Percentiles rank a stretch among this genome's conserved stretches.
These are phyloP conservation scores for Poecile montanus DNA, from an alignment of 2,797 vertebrate genomes.

Conservation along the genomic window DNA sequence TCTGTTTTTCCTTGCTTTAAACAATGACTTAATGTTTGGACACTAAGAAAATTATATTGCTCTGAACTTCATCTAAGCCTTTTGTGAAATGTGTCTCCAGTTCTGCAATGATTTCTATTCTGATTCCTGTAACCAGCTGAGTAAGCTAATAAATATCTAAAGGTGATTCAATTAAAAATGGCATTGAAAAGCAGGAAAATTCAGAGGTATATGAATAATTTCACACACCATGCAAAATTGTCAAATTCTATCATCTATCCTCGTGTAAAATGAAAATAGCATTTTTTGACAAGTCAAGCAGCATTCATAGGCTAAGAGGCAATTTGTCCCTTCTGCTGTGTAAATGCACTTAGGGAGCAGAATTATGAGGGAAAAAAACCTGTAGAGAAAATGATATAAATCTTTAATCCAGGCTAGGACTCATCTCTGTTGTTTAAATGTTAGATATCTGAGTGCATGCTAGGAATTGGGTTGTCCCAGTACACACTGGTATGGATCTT, in stretches of 20 bases:
- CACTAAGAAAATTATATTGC: background rate
- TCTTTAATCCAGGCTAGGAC: background rate
- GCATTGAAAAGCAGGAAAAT: background rate
- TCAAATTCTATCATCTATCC: background rate
- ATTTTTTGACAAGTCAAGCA: background rate
- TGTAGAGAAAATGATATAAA: background rate
- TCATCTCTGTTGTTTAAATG: background rate
- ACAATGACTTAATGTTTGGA: background rate
- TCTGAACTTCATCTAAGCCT: background rate
- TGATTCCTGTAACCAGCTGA: background rate
- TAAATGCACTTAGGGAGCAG: background rate
- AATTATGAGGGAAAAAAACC: background rate
- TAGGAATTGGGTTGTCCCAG: background rate
- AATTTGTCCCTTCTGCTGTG: background rate
- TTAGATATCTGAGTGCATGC: background rate
- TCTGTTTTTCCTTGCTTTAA: background rate
- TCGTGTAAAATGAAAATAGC: background rate
- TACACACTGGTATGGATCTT: background rate
- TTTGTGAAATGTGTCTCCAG: background rate
- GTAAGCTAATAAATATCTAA: slow-evolving; percentile 20
- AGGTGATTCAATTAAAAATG: slow-evolving; percentile 24
- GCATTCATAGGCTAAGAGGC: background rate
- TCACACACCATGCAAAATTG: background rate
- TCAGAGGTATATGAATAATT: slow-evolving; percentile 13
- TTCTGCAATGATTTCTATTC: background rate